Percentiles rank a stretch among this genome's conserved stretches.
phyloP scores from a whole-genome alignment of 2,888 invertebrate species.

The Scrobipalpa costella region DNA sequence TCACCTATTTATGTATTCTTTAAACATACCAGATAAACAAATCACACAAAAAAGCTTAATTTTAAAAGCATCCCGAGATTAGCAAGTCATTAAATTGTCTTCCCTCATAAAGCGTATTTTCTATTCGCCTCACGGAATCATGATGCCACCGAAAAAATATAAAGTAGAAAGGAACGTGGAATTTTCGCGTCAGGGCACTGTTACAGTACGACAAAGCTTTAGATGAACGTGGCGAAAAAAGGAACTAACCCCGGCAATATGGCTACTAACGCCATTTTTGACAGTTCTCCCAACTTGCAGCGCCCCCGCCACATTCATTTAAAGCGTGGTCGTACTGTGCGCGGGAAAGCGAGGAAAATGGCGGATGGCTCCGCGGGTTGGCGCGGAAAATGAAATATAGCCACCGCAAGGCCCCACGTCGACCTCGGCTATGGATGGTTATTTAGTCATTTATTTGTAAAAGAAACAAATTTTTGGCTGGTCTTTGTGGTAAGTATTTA shows the following conservation, averaged over 20 bases:
- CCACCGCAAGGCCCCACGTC: constrained; percentile 48
- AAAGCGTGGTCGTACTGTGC: background rate
- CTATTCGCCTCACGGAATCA: constrained; percentile 20
- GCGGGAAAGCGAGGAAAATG: constrained; percentile 43
- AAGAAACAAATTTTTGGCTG: background rate
- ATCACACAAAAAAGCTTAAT: background rate
- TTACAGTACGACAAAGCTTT: background rate
- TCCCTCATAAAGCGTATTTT: constrained; percentile 15
- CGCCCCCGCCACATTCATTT: too few relatives aligned
- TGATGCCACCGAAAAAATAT: constrained; percentile 22
- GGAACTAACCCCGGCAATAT: too few relatives aligned
- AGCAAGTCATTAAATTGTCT: background rate
- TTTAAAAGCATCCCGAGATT: background rate
- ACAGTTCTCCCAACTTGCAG: too few relatives aligned
- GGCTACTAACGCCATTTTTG: too few relatives aligned
- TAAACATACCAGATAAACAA: too few relatives aligned
- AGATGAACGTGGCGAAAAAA: too few relatives aligned
- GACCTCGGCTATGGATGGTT: background rate
- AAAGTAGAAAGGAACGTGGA: constrained; percentile 34
- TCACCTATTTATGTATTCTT: too few relatives aligned
- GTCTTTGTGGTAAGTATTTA: background rate
- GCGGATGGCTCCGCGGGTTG: constrained; percentile 55
- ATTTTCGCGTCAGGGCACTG: constrained; percentile 7
- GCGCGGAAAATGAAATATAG: constrained; percentile 68
- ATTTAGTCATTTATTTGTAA: background rate